Base-by-base conservation (phyloP, 2,113 vertebrate genomes). In the Oplegnathus fasciatus region DNA sequence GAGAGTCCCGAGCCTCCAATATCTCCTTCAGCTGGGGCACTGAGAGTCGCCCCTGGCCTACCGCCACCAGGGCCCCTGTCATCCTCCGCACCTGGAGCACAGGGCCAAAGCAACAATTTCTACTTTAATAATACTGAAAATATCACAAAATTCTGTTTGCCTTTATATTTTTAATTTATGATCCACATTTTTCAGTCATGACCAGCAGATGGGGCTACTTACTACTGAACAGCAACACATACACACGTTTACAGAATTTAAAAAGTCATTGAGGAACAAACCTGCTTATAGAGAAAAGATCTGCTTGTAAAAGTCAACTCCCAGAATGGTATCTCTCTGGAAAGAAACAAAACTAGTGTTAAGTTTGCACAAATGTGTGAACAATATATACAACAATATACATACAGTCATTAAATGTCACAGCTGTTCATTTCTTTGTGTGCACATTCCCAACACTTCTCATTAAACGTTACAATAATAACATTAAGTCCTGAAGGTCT, bases 241-340 rank as follows among this genome's bases (percentile, higher is more conserved):
- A 5, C 5, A 42, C 20, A 65, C 11, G 17, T 57, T 62, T 42
- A 18, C 4, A 22, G 48, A 50, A 22, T 69, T 71, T 15, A 22
- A 69, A 55, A 69, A 55, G 55, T 54, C 55, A 66, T 5, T 18
- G 9, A 67, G n/a, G 22, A 72, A 91, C 82, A 66, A 86, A 99
- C 98, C 97, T 98, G 97, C 52, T 94, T 96, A 83, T 99, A 99
- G 6, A 97, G 94, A 89, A 99, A 99, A 0, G 98, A 97, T 84
- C 68, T 95, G 92, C 96, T 93, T 68, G 91, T 96, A 83, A 98
- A 98, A 20, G 95, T 96, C 86, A 99, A 14, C 83, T 96, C 97
- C 97, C 95, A 98, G 62, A 97, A 95, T 37, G 85, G 91, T 69
- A 98, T 54, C 1, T 90, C 85, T 82, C 97, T 98, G 90, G 11